Conservation (phyloP, 2,888 invertebrate species). For the Drosophila mimetica region DNA sequence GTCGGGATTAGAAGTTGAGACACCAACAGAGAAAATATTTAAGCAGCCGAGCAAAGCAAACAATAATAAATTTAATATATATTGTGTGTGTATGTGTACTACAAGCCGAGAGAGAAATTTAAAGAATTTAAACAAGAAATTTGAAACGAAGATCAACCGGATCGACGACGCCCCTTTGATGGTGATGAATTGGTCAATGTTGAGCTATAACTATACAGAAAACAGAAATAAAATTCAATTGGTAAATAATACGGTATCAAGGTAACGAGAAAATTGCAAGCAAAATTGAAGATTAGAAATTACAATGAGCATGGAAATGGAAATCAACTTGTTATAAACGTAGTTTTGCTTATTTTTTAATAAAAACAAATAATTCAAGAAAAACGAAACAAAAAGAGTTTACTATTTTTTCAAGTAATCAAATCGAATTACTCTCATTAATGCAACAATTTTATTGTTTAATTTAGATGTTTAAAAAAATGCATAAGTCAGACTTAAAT, state of each 20-base stretch:
- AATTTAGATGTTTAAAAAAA: slow-evolving; percentile 11
- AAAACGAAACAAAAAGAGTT: slow-evolving; percentile 28
- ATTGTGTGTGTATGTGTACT: slow-evolving; percentile 68
- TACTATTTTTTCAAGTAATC: background rate
- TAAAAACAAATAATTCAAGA: slow-evolving; percentile 81
- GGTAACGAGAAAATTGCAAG: slow-evolving; percentile 59
- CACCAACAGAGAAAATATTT: slow-evolving; percentile 50
- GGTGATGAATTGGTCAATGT: slow-evolving; percentile 46
- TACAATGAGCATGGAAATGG: slow-evolving; percentile 71
- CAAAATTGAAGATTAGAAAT: slow-evolving; percentile 49
- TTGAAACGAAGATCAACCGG: slow-evolving; percentile 59
- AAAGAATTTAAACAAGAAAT: slow-evolving; percentile 65
- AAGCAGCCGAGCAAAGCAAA: slow-evolving; percentile 68
- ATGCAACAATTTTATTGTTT: slow-evolving; percentile 15
- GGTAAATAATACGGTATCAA: slow-evolving; percentile 44
- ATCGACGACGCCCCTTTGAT: slow-evolving; percentile 46
- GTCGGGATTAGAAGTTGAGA: slow-evolving; percentile 50
- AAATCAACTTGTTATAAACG: slow-evolving; percentile 84
- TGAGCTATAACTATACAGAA: slow-evolving; percentile 33
- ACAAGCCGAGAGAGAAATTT: slow-evolving; percentile 56
- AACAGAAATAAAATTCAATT: slow-evolving; percentile 20
- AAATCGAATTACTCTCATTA: background rate
- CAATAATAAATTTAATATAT: slow-evolving; percentile 79
- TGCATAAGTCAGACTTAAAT: slow-evolving; percentile 9
- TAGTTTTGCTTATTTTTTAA: slow-evolving; percentile 84